These are phyloP conservation scores for Melangyna quadrimaculata DNA, from an alignment of 2,888 invertebrate genomes.

Conservation along the genomic window DNA sequence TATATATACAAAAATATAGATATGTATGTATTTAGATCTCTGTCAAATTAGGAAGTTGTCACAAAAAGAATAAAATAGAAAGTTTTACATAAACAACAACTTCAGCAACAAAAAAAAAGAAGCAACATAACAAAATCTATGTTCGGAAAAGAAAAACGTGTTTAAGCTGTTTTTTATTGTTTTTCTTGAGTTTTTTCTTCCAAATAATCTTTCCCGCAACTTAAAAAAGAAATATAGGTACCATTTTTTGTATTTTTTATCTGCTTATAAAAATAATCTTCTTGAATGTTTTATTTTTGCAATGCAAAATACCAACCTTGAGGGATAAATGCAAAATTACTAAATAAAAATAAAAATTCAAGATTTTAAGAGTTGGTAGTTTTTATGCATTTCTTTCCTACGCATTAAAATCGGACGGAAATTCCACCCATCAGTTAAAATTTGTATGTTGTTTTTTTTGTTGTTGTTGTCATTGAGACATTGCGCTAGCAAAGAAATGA, in stretches of 20 bases:
- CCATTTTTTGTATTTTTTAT: not conserved
- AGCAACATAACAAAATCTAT: constrained; percentile 13
- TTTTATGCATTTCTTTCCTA: constrained; percentile 49
- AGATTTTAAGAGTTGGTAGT: not conserved
- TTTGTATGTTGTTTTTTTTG: constrained; percentile 7
- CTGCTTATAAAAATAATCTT: constrained; percentile 5
- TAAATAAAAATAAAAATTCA: not conserved
- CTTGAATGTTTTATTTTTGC: not conserved
- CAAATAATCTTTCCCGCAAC: constrained; percentile 21
- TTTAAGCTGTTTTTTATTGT: constrained; percentile 7
- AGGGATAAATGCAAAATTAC: constrained; percentile 1
- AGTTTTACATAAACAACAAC: constrained; percentile 31
- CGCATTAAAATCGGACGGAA: constrained; percentile 44
- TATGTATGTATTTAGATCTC: constrained; percentile 1
- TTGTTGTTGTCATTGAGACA: constrained; percentile 28
- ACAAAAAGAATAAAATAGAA: constrained; percentile 53
- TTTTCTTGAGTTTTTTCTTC: not conserved
- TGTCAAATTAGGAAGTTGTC: constrained; percentile 57
- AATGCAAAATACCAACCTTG: not conserved
- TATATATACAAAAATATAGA: not conserved
- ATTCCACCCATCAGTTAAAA: constrained; percentile 47
- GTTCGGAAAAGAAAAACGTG: constrained; percentile 43
- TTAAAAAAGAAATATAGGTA: not conserved
- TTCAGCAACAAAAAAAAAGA: not conserved
- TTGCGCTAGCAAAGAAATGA: not conserved